A percentile compares a stretch with the other conserved stretches of the same genome.
phyloP scores from a whole-genome alignment of 1,140 invertebrate genomes.

The Coelopa frigida region DNA sequence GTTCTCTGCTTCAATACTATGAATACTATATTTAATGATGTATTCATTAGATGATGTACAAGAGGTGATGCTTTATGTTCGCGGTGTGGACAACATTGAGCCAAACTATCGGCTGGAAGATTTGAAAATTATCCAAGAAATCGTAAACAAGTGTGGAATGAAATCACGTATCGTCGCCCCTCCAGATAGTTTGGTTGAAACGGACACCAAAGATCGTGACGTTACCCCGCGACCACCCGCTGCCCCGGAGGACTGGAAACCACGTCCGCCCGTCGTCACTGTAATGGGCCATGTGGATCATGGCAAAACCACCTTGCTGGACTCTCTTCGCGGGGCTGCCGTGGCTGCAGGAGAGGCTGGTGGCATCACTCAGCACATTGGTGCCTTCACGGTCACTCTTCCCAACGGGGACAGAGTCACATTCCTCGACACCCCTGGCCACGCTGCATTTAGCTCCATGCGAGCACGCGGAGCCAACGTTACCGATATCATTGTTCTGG shows the following conservation, averaged over 20 bases:
- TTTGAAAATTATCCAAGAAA: constrained; percentile 54
- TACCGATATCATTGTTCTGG: constrained; percentile 93
- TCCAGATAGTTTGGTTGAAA: constrained; percentile 44
- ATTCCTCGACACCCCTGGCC: constrained; percentile 99
- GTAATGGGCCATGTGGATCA: constrained; percentile 99
- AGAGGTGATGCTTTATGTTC: constrained; percentile 59
- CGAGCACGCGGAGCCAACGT: constrained; percentile 80
- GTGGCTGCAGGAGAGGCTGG: constrained; percentile 92
- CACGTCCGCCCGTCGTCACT: constrained; percentile 84
- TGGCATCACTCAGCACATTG: constrained; percentile 99
- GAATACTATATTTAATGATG: background rate
- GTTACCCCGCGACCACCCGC: constrained; percentile 55
- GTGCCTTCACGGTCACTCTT: constrained; percentile 83
- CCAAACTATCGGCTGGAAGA: constrained; percentile 47
- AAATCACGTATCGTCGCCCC: constrained; percentile 50
- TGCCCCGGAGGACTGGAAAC: constrained; percentile 53
- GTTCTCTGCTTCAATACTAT: background rate
- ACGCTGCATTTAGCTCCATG: constrained; percentile 93
- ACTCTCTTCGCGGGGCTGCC: constrained; percentile 76
- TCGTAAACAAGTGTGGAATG: constrained; percentile 58
- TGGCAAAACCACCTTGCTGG: constrained; percentile 96
- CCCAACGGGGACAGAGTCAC: constrained; percentile 71
- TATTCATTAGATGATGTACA: constrained; percentile 56
- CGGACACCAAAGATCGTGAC: constrained; percentile 45
- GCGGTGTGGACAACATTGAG: constrained; percentile 49